Conservation (phyloP, 2,797 vertebrate species). For the Percopsis omiscomaycus region DNA sequence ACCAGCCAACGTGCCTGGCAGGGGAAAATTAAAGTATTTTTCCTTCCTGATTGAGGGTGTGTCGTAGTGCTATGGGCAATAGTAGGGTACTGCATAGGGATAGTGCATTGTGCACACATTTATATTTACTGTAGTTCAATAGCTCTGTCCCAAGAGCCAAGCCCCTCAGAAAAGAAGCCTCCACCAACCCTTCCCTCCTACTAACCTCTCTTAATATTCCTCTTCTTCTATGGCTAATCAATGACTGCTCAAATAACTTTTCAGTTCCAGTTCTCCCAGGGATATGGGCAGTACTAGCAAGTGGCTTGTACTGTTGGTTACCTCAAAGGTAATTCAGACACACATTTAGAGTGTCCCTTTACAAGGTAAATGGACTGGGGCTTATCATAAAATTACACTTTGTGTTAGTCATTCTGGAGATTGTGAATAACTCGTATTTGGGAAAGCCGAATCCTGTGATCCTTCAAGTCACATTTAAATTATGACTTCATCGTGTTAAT, state of each 20-base stretch:
- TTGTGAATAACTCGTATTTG: too few relatives aligned
- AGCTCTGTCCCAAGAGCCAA: not conserved
- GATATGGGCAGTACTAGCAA: too few relatives aligned
- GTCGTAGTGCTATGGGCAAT: slow-evolving; percentile 2
- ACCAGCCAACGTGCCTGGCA: not conserved
- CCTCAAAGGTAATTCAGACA: too few relatives aligned
- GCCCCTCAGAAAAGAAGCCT: too few relatives aligned
- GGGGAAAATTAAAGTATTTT: not conserved
- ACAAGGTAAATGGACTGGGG: not conserved
- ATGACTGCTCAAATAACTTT: too few relatives aligned
- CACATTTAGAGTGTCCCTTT: too few relatives aligned
- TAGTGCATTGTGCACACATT: slow-evolving; percentile 11
- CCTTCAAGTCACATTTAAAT: slow-evolving; percentile 33
- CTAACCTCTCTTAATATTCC: not conserved
- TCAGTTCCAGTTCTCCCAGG: too few relatives aligned
- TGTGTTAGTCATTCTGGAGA: not conserved
- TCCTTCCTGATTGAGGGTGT: slow-evolving; percentile 1
- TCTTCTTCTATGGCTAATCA: too few relatives aligned
- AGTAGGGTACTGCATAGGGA: slow-evolving; percentile 3
- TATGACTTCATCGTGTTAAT: slow-evolving; percentile 63
- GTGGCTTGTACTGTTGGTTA: too few relatives aligned
- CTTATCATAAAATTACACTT: too few relatives aligned
- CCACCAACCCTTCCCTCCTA: not conserved
- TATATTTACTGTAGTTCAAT: not conserved
- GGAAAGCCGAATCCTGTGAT: not conserved